These are phyloP conservation scores for Heliocidaris erythrogramma DNA, from an alignment of 35 echinoderm and acorn worm species.

Conservation along the genomic window DNA sequence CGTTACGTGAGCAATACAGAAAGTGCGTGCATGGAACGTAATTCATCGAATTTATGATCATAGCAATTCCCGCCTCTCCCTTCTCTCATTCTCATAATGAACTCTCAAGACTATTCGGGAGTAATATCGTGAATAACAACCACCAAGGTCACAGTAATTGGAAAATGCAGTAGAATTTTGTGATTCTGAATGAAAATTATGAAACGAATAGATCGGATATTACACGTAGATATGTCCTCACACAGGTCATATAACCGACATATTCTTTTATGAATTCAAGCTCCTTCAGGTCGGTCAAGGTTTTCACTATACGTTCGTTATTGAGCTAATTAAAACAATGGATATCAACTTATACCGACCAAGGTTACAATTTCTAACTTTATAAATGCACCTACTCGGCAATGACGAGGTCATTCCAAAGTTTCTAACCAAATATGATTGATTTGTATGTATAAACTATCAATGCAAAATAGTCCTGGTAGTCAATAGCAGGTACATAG, in stretches of 20 bases:
- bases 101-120: background rate
- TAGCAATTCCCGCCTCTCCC: background rate
- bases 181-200: background rate
- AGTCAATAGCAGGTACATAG: background rate
- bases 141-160: background rate
- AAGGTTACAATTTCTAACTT: too few species aligned
- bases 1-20: background rate
- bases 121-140: background rate
- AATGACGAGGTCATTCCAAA: too few species aligned
- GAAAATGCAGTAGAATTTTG: background rate
- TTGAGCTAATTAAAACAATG: background rate
- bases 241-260: background rate
- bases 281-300: background rate
- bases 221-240: background rate
- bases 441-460: too few species aligned
- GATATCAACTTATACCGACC: background rate
- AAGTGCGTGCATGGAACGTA: background rate
- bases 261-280: background rate
- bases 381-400: too few species aligned
- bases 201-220: background rate
- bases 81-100: slow-evolving; percentile 11
- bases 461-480: too few species aligned
- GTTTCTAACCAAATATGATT: too few species aligned
- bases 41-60: background rate
- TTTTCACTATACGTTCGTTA: background rate